These are phyloP conservation scores for Alethe castanea DNA, from an alignment of 2,113 vertebrate genomes.

Conservation along the genomic window DNA sequence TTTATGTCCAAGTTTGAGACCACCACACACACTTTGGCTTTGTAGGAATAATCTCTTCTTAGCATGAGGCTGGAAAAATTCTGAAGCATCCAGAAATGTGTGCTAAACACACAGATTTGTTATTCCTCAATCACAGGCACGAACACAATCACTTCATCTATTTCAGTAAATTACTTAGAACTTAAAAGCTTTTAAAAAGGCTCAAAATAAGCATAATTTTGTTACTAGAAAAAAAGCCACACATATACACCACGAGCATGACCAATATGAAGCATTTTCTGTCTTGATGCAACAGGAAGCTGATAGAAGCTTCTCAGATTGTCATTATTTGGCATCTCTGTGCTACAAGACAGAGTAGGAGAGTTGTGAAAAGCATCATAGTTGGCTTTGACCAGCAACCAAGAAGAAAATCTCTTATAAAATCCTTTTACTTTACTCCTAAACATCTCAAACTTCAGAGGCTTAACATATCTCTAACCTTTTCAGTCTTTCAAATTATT, in stretches of 20 bases:
- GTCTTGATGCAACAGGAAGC: neutral
- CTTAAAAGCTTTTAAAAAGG: neutral
- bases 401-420: neutral
- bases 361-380: neutral
- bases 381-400: neutral
- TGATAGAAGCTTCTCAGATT: neutral
- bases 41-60: neutral
- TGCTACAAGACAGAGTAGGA: neutral
- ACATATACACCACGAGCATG: neutral
- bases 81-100: neutral
- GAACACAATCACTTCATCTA: neutral
- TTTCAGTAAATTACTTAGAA: neutral
- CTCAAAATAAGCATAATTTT: neutral
- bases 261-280: neutral
- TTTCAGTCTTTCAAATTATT: neutral
- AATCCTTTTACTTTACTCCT: neutral
- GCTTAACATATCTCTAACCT: neutral
- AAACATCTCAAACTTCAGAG: neutral
- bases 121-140: neutral
- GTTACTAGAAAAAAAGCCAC: neutral
- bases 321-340: neutral
- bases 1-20: slow-evolving; percentile 7
- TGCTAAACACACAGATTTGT: neutral
- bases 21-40: neutral
- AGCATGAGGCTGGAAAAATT: neutral